Conservation (phyloP, 2,113 vertebrate species). For the Callithrix jacchus region DNA sequence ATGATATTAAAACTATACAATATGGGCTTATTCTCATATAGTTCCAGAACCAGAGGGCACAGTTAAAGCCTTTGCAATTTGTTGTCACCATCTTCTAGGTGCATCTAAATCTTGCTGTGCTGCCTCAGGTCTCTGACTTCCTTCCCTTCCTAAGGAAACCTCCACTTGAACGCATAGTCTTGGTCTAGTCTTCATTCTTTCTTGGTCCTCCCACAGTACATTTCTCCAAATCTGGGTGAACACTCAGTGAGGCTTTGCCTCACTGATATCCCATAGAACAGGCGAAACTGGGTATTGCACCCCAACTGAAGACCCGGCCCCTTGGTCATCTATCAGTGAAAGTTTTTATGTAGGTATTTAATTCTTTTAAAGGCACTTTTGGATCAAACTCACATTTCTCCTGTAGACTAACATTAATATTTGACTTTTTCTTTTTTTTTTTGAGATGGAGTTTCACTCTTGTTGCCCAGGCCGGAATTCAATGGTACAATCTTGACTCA, state of each 20-base stretch:
- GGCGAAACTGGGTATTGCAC: not conserved
- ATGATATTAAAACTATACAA: not conserved
- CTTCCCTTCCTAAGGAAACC: not conserved
- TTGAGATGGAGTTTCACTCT: too few relatives aligned
- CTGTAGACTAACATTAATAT: not conserved
- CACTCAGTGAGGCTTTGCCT: not conserved
- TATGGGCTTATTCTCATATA: not conserved
- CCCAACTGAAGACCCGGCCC: not conserved
- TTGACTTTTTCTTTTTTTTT: not conserved
- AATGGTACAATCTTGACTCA: too few relatives aligned
- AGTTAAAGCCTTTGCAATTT: not conserved
- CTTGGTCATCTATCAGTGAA: not conserved
- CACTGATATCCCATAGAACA: not conserved
- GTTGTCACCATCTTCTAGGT: not conserved
- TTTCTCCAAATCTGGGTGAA: not conserved
- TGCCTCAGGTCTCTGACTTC: not conserved
- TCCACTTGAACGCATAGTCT: not conserved
- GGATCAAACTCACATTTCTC: not conserved
- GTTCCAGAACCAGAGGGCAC: not conserved
- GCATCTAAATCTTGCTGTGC: not conserved
- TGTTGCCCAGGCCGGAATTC: too few relatives aligned
- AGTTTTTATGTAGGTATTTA: not conserved
- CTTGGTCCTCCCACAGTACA: not conserved
- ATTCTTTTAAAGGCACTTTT: not conserved
- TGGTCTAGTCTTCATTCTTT: not conserved